phyloP scores from a whole-genome alignment of 2,888 invertebrate species.

The Xanthorhoe designata region DNA sequence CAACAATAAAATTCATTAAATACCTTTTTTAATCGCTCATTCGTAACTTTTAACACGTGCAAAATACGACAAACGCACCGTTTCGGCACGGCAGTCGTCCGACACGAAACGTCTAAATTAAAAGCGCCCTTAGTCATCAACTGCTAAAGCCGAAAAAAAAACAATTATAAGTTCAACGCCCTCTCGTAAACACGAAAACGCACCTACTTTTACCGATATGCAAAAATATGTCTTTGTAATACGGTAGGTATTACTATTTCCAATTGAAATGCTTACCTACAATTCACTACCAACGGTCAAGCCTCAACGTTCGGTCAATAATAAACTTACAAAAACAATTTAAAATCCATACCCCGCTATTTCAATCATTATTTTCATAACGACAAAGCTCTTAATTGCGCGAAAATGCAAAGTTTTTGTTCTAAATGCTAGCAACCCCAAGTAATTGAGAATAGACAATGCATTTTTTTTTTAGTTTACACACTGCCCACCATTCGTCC shows the following conservation, averaged over 20 bases:
- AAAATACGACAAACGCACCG: no score
- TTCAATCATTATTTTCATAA: background rate
- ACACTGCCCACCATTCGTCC: constrained; percentile 46
- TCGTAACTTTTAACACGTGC: no score
- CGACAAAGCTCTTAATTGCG: constrained; percentile 5
- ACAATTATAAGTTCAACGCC: background rate
- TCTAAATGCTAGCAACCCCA: constrained; percentile 48
- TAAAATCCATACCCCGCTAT: background rate
- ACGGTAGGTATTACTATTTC: no score
- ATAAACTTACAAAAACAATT: background rate
- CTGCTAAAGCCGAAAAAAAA: background rate
- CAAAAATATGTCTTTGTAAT: no score
- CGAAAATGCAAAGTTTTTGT: constrained; percentile 9
- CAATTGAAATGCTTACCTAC: constrained; percentile 8
- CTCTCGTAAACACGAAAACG: no score
- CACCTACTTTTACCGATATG: no score
- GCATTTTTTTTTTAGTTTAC: constrained; percentile 47
- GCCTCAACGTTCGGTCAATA: constrained; percentile 16
- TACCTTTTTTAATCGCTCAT: no score
- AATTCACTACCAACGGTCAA: constrained; percentile 26
- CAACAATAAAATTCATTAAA: no score
- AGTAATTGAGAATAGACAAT: constrained; percentile 58
- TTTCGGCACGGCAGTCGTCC: no score
- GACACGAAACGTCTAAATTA: no score
- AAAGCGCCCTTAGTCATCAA: no score